Evolutionary conservation across 2,888 invertebrate species (phyloP).

Genomic region (Hanleya hanleyi): DNA sequence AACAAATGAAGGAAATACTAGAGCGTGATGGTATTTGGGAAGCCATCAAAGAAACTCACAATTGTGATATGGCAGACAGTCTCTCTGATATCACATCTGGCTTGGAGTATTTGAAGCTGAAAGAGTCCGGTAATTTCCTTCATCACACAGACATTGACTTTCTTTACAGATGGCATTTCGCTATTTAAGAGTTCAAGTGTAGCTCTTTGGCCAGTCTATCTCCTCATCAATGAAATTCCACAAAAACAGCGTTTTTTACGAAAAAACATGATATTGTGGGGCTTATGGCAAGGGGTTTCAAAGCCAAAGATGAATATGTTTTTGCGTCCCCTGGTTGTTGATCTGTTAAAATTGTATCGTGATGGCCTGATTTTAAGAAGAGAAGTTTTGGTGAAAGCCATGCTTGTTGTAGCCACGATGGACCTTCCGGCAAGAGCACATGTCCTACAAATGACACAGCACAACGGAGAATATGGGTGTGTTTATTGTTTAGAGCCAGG

Average conservation of each 20-base stretch:
- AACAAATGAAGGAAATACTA: conserved; percentile 20
- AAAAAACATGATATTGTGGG: conserved; percentile 32
- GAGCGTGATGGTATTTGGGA: conserved; percentile 14
- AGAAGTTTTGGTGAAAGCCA: conserved; percentile 20
- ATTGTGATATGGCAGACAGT: neutral
- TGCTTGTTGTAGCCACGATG: conserved; percentile 31
- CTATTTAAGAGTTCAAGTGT: conserved; percentile 34
- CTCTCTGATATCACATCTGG: neutral
- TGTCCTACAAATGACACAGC: conserved; percentile 35
- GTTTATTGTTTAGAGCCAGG: conserved; percentile 30
- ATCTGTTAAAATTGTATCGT: conserved; percentile 19
- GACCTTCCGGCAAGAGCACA: conserved; percentile 37
- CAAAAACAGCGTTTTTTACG: conserved; percentile 19
- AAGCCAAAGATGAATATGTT: conserved; percentile 38
- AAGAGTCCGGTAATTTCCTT: conserved; percentile 24
- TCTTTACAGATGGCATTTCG: conserved; percentile 28
- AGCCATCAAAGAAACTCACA: neutral
- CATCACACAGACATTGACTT: neutral
- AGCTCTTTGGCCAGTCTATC: conserved; percentile 33
- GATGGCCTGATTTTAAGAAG: conserved; percentile 15
- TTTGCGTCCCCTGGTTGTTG: conserved; percentile 28
- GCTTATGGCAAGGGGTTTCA: conserved; percentile 27
- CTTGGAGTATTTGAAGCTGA: conserved; percentile 19
- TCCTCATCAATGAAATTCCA: conserved; percentile 33
- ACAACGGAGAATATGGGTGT: conserved; percentile 37